A percentile compares a stretch with the other conserved stretches of the same genome.
Evolutionary conservation across 1,140 invertebrate genomes (phyloP).

Genomic region (Brachionus asplanchnoidis): DNA sequence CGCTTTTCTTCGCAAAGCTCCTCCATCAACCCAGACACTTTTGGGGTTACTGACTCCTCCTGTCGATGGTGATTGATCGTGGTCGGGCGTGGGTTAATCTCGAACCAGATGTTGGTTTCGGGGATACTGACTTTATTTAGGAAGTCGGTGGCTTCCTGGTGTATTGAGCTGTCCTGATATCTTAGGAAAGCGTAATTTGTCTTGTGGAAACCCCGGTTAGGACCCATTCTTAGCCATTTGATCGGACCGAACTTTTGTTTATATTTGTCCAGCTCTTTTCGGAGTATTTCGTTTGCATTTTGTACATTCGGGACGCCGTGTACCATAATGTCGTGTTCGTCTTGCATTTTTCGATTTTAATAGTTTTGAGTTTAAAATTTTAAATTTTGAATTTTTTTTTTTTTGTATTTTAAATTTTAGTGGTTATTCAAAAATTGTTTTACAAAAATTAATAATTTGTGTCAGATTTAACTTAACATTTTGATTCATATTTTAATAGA

Average conservation of each 20-base stretch:
- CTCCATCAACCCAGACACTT: neutral
- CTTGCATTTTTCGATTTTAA: neutral
- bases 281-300: neutral
- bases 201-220: neutral
- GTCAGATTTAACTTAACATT: neutral
- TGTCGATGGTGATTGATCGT: neutral
- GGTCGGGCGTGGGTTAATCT: neutral
- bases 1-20: neutral
- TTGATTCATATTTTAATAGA: neutral
- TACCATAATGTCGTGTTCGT: neutral
- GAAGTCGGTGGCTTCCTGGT: neutral
- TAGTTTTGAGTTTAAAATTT: neutral
- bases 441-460: neutral
- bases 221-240: neutral
- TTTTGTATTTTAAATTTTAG: neutral
- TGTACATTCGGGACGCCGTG: constrained; percentile 1
- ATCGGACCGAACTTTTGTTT: neutral
- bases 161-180: neutral
- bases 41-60: neutral
- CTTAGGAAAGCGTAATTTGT: neutral
- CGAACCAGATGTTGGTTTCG: neutral
- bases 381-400: neutral
- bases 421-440: neutral
- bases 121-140: neutral
- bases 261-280: neutral